phyloP scores from a whole-genome alignment of 2,113 vertebrate genomes.

The Melanerpes aurifrons region DNA sequence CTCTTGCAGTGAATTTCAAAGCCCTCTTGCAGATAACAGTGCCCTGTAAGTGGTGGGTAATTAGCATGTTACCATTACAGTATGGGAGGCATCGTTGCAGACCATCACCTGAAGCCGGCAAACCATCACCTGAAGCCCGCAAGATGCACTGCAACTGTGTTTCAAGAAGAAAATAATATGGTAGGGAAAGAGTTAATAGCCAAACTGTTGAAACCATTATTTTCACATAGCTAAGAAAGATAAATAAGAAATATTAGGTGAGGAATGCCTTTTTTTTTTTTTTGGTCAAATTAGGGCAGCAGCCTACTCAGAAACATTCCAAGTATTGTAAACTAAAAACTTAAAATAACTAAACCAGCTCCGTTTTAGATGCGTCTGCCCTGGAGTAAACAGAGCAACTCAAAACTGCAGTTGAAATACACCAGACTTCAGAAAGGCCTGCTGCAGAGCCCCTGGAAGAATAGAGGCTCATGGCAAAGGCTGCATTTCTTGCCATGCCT shows the following conservation, averaged over 20 bases:
- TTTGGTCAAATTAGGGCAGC: not conserved
- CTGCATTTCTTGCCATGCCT: not conserved
- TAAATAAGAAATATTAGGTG: not conserved
- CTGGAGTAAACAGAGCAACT: constrained; percentile 9
- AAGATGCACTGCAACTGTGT: not conserved
- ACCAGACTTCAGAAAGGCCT: not conserved
- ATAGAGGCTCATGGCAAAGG: not conserved
- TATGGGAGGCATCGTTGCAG: not conserved
- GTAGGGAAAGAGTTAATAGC: not conserved
- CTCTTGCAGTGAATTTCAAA: constrained; percentile 32
- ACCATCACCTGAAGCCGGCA: not conserved
- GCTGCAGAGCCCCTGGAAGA: not conserved
- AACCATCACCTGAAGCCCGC: not conserved
- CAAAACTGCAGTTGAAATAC: not conserved
- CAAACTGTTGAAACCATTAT: not conserved
- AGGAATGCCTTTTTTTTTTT: not conserved
- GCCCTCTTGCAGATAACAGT: not conserved
- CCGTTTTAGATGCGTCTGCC: not conserved
- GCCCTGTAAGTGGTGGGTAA: not conserved
- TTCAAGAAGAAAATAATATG: not conserved
- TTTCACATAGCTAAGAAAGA: constrained; percentile 26
- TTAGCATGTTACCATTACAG: not conserved
- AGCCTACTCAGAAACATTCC: constrained; percentile 3
- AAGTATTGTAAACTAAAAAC: constrained; percentile 17
- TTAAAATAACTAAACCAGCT: constrained; percentile 8